These are phyloP conservation scores for Pseudorasbora parva DNA, from an alignment of 2,113 vertebrate genomes.

Conservation along the genomic window DNA sequence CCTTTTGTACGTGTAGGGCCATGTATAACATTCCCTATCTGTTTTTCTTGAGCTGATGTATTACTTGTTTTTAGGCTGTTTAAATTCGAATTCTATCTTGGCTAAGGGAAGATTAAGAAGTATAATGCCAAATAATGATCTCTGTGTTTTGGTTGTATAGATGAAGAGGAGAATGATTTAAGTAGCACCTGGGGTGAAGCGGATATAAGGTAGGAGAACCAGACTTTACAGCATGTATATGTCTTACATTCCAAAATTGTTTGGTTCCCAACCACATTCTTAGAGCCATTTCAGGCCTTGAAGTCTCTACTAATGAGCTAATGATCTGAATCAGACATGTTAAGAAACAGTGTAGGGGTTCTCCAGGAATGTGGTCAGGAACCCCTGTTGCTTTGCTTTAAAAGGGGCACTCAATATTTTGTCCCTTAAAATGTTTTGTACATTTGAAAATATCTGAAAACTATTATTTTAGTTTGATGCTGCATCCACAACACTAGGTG, in stretches of 20 bases:
- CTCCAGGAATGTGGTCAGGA: no score
- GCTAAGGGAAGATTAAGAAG: neutral
- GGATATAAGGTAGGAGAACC: constrained; percentile 68
- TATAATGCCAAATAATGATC: neutral
- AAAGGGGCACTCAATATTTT: neutral
- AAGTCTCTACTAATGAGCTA: no score
- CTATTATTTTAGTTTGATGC: no score
- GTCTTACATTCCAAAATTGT: neutral
- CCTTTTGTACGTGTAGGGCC: neutral
- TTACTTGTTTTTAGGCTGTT: neutral
- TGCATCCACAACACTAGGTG: no score
- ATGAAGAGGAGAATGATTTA: constrained; percentile 66
- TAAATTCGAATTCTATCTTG: neutral
- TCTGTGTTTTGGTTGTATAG: constrained; percentile 63
- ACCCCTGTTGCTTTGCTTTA: no score
- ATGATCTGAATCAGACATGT: no score
- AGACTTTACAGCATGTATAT: neutral
- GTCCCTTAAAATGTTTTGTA: neutral
- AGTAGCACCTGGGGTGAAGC: constrained; percentile 68
- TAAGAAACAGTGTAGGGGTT: no score
- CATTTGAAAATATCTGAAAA: neutral
- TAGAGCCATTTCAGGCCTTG: no score
- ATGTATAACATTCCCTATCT: neutral
- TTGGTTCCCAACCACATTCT: no score
- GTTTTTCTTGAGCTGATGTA: neutral